Percentiles rank a stretch among this genome's conserved stretches.
phyloP scores from a whole-genome alignment of 2,797 vertebrate species.

The Onychomys arenicola region DNA sequence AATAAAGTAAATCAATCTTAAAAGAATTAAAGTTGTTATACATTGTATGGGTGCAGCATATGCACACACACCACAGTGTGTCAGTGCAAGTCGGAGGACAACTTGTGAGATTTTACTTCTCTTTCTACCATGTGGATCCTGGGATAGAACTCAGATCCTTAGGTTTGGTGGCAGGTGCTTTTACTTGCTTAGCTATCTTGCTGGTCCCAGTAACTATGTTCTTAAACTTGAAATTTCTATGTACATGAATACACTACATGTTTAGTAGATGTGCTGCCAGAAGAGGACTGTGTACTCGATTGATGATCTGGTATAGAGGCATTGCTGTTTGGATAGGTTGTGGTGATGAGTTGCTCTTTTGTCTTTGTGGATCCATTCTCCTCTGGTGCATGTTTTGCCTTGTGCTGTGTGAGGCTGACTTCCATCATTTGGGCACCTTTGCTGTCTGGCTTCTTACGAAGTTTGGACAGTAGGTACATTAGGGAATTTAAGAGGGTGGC shows the following conservation, averaged over 20 bases:
- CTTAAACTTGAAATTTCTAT: not conserved
- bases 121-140: not conserved
- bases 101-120: not conserved
- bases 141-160: not conserved
- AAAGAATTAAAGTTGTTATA: not conserved
- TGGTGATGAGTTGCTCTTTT: not conserved
- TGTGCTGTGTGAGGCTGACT: not conserved
- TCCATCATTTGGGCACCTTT: constrained; percentile 39
- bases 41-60: not conserved
- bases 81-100: not conserved
- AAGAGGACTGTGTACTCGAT: not conserved
- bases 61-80: not conserved
- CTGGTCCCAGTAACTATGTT: not conserved
- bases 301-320: not conserved
- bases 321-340: constrained; percentile 12
- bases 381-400: not conserved
- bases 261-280: not conserved
- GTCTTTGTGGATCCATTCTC: not conserved
- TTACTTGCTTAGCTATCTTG: not conserved
- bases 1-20: not conserved
- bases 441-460: not conserved
- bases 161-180: not conserved
- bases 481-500: not conserved
- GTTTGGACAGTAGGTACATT: not conserved
- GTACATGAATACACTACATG: not conserved